Conservation (phyloP, 2,113 vertebrate species). For the Glareola pratincola region DNA sequence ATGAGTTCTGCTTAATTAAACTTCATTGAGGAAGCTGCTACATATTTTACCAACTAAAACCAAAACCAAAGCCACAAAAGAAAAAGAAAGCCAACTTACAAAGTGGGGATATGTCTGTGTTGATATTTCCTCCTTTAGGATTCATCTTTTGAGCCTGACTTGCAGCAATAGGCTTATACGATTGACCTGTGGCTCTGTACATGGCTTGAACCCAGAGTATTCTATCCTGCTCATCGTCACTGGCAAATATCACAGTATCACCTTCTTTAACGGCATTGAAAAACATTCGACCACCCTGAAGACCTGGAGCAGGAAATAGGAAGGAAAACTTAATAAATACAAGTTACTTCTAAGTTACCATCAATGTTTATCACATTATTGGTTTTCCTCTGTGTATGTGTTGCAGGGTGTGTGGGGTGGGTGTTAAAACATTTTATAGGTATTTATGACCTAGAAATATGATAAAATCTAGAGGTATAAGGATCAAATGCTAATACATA, state of each 20-base stretch:
- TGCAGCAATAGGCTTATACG: conserved; percentile 90
- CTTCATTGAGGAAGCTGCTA: neutral
- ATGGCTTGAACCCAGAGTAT: conserved; percentile 95
- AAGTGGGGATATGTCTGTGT: conserved; percentile 78
- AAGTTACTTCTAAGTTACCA: neutral
- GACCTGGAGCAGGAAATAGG: conserved; percentile 74
- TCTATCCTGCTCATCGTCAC: conserved; percentile 92
- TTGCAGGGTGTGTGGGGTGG: too few species aligned
- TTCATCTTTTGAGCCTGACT: conserved; percentile 83
- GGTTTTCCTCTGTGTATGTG: neutral
- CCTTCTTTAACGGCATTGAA: conserved; percentile 96
- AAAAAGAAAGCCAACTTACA: conserved; percentile 77
- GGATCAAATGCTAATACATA: neutral
- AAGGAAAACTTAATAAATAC: neutral
- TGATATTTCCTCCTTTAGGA: conserved; percentile 78
- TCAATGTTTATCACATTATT: neutral
- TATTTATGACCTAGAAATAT: neutral
- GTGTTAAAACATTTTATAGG: neutral
- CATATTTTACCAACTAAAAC: neutral
- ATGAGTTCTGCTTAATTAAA: conserved; percentile 34
- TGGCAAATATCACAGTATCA: conserved; percentile 90
- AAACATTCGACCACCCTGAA: conserved; percentile 89
- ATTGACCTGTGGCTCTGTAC: conserved; percentile 96
- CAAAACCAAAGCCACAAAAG: neutral
- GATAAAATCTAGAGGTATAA: neutral